A percentile compares a stretch with the other conserved stretches of the same genome.
Evolutionary conservation across 2,888 invertebrate species (phyloP).

Genomic region (Drosophila lutescens): DNA sequence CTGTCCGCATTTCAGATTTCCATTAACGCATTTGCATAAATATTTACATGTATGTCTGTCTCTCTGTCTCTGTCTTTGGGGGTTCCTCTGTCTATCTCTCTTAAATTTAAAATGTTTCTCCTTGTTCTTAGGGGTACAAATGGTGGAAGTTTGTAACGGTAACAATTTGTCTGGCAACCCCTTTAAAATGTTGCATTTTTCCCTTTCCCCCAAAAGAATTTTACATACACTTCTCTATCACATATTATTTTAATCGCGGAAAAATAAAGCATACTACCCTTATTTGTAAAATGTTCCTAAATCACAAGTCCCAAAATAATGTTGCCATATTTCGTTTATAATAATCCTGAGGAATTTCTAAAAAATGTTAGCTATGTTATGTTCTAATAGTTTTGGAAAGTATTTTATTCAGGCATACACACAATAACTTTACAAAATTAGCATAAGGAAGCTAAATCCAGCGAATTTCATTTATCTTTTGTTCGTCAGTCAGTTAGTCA

Average conservation of each 20-base stretch:
- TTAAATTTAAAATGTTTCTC: slow-evolving; percentile 62
- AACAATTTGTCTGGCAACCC: slow-evolving; percentile 61
- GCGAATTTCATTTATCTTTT: slow-evolving; percentile 8
- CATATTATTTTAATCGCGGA: no score
- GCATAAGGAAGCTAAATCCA: slow-evolving; percentile 47
- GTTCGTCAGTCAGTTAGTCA: slow-evolving; percentile 7
- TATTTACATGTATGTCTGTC: slow-evolving; percentile 64
- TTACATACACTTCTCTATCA: no score
- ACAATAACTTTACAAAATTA: slow-evolving; percentile 53
- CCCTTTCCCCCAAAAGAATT: no score
- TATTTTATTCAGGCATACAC: background rate
- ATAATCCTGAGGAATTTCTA: background rate
- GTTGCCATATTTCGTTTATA: background rate
- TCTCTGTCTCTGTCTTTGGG: slow-evolving; percentile 1
- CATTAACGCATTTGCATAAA: slow-evolving; percentile 81
- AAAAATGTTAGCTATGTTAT: background rate
- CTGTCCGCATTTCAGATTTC: slow-evolving; percentile 55
- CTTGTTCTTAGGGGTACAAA: slow-evolving; percentile 47
- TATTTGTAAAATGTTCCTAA: no score
- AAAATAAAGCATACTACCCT: no score
- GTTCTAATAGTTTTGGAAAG: background rate
- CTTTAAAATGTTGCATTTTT: background rate
- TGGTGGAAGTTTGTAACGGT: slow-evolving; percentile 13
- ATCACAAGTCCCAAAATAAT: no score
- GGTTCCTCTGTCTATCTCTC: slow-evolving; percentile 2